Base-by-base conservation (phyloP, 2,888 invertebrate species). In the Drosophila macrothrix region DNA sequence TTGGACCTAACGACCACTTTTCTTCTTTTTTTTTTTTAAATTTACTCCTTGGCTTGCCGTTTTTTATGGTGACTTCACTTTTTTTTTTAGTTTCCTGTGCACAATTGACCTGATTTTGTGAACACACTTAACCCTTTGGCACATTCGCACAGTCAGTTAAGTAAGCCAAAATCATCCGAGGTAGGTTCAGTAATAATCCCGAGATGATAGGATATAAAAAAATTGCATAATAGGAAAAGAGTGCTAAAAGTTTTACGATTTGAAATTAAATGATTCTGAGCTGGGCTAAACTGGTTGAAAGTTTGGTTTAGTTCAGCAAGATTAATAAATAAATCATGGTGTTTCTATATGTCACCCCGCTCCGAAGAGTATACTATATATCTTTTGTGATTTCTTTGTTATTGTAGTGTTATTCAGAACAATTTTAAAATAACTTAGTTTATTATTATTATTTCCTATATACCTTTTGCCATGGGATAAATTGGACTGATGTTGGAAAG, bases 101-200 rank as follows among this genome's bases (percentile, higher is more conserved):
- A 78, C 88, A 90, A 91, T 91, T 88, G 88, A 88, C 88, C 88
- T 90, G 87, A 90, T 90, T 88, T 76, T 76, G 54, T 67, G 66
- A 68, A 90, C 78, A 75, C 91, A 77, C 73, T 80, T 88, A 91
- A 91, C 89, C 91, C 87, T 85, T 88, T 86, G 87, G 76, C 72
- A 65, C 71, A 68, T 61, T 39, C 65, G n/a, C 56, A 63, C 46
- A 64, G 60, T 46, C n/a, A 33, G 69, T 76, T 68, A 41, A 61
- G 29, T 50, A 50, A 53, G 31, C 49, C 49, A 25, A 53, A 52
- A 25, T 61, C 65, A 52, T 62, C 28, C 37, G 78, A 82, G 78
- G 74, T 68, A 12, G 25, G 71, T 16, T 49, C 35, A 4, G 4
- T 12, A 12, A 52, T 43, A 33, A 53, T 29, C 3, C 10, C 16